Conservation (phyloP, 2,888 invertebrate species). For the Diadegma fenestrale region DNA sequence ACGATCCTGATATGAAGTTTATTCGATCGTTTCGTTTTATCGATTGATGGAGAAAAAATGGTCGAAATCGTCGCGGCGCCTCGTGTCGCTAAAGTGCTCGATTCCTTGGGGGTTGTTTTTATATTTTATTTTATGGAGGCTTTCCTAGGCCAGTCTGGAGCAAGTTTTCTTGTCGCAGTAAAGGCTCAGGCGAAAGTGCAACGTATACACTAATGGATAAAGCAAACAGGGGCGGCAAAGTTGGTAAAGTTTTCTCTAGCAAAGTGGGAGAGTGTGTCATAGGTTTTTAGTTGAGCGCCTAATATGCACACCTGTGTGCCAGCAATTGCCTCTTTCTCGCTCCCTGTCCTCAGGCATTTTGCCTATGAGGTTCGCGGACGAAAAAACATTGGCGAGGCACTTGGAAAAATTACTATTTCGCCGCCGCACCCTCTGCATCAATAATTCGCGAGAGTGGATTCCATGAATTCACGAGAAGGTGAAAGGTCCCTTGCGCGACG, state of each 20-base stretch:
- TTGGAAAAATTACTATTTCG: slow-evolving; percentile 63
- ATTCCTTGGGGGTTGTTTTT: neutral
- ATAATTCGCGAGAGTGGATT: slow-evolving; percentile 65
- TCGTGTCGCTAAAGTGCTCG: neutral
- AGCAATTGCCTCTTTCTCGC: slow-evolving; percentile 63
- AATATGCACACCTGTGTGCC: slow-evolving; percentile 60
- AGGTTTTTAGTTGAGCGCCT: slow-evolving; percentile 60
- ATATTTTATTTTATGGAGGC: neutral
- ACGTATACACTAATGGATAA: slow-evolving; percentile 7
- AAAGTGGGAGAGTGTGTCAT: slow-evolving; percentile 46
- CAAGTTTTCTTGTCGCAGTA: neutral
- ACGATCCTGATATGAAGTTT: neutral
- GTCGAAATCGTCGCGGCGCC: neutral
- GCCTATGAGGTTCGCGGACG: neutral
- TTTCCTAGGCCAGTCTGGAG: neutral
- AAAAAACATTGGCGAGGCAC: slow-evolving; percentile 45
- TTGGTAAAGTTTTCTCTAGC: slow-evolving; percentile 24
- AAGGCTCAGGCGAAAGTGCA: slow-evolving; percentile 1
- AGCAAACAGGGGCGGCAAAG: neutral
- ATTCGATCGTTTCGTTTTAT: neutral
- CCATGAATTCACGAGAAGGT: slow-evolving; percentile 58
- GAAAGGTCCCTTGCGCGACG: slow-evolving; percentile 49
- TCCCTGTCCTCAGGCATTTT: slow-evolving; percentile 17
- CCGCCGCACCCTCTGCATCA: slow-evolving; percentile 50
- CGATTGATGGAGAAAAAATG: neutral